Evolutionary conservation across 2,888 invertebrate genomes (phyloP), one percentile per base, ranked within the genome.

Genomic region (Itoplectis maculator): DNA sequence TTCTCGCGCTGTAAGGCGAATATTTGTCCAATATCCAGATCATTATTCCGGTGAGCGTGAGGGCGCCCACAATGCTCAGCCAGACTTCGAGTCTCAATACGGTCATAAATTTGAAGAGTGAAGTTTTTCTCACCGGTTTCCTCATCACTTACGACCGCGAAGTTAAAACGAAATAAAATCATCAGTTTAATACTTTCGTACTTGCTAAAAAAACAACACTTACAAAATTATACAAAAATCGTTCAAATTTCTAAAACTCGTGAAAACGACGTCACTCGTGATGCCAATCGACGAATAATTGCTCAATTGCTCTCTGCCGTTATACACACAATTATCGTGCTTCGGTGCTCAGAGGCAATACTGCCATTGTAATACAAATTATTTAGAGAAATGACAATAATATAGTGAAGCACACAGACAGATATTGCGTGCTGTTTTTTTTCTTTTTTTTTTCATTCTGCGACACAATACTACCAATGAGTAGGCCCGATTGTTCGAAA

Each of bases 21-120:
- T 97, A 97, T 90, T 96, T 97, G 91, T 98, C 98, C 88, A 98
- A 93, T 76, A 98, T 92, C 97, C 97, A 98, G 81, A 98, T 96
- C 96, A 98, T 96, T 78, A 97, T 94, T 0, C 97, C 98, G 0
- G 98, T 98, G 0, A 96, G 94, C 0, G 96, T 94, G 18, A 98
- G 92, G 0, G 98, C 97, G 0, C 95, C 97, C 2, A 98, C 95
- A 79, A 98, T 98, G 88, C 97, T 97, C 9, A 97, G 91, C 98
- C 98, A 98, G 0, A 98, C 98, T 92, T 98, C 97, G 0, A 96
- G 93, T 2, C 96, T 95, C 5, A 98, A 94, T 0, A 98, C 98
- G 0, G 97, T 98, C 97, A 98, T 98, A 93, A 98, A 98, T 93
- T 98, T 98, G 93, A 98, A 98, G 0, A 98, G 94, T 0, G 97